phyloP scores from a whole-genome alignment of 2,888 invertebrate genomes.

The Stenichneumon culpator region DNA sequence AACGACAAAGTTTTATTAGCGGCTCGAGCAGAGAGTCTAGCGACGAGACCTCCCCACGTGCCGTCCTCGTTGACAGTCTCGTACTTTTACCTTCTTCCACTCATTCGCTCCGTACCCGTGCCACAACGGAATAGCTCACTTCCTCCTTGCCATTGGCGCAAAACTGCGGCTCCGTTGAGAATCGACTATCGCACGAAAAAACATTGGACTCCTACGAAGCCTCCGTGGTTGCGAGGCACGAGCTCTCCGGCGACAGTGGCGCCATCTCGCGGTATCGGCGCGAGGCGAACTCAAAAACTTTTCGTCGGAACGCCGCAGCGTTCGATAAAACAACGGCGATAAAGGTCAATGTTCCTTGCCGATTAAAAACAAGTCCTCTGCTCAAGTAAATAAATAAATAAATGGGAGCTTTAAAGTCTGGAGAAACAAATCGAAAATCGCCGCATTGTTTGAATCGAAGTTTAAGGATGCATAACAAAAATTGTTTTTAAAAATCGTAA shows the following conservation, averaged over 20 bases:
- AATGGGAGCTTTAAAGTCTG: not conserved
- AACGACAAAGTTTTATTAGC: conserved; percentile 37
- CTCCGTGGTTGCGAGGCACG: not conserved
- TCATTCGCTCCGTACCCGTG: not conserved
- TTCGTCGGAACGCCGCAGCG: conserved; percentile 14
- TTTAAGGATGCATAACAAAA: not conserved
- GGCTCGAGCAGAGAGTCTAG: conserved; percentile 9
- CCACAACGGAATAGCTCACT: conserved; percentile 10
- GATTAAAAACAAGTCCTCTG: not conserved
- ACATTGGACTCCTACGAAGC: conserved; percentile 10
- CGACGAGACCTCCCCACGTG: conserved; percentile 35
- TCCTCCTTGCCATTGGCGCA: conserved; percentile 14
- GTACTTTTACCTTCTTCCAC: not conserved
- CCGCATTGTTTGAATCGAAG: not conserved
- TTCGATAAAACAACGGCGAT: conserved; percentile 36
- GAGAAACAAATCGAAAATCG: not conserved
- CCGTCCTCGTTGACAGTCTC: not conserved
- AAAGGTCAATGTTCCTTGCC: conserved; percentile 30
- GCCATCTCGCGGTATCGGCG: conserved; percentile 50
- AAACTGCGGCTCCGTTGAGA: not conserved
- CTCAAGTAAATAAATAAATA: not conserved
- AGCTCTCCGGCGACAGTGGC: conserved; percentile 36
- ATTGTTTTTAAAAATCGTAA: not conserved
- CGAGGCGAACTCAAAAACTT: conserved; percentile 6
- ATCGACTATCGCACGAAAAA: conserved; percentile 39